phyloP scores from a whole-genome alignment of 2,113 vertebrate genomes.

The Smithornis capensis region DNA sequence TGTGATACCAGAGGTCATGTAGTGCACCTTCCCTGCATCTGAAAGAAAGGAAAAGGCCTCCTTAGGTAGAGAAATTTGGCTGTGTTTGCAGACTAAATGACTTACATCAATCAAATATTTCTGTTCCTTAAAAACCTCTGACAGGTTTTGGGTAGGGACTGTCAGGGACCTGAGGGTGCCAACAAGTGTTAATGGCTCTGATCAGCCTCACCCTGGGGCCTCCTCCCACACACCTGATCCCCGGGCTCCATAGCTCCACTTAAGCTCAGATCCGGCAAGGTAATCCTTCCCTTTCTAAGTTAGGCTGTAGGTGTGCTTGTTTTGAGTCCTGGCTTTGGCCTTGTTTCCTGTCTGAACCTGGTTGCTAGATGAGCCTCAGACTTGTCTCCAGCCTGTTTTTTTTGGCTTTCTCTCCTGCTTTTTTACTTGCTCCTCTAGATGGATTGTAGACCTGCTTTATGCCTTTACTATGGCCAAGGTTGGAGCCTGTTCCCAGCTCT shows the following conservation, averaged over 20 bases:
- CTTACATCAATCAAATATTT: neutral
- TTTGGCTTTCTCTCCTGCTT: fast-evolving
- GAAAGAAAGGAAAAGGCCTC: neutral
- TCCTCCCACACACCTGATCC: neutral
- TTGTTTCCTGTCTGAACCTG: fast-evolving
- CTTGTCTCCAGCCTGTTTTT: fast-evolving
- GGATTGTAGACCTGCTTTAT: fast-evolving
- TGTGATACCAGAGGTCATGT: neutral
- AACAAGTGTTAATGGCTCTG: neutral
- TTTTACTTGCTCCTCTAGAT: fast-evolving
- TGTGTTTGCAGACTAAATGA: neutral
- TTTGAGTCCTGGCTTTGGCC: fast-evolving
- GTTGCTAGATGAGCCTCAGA: fast-evolving
- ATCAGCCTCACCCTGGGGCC: neutral
- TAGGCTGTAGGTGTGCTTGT: fast-evolving
- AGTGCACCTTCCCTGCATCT: neutral
- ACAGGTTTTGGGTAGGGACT: fast-evolving
- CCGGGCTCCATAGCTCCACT: neutral
- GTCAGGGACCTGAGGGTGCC: neutral
- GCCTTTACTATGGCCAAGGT: fast-evolving
- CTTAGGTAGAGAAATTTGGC: neutral
- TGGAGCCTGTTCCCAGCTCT: neutral
- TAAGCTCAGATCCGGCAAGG: fast-evolving
- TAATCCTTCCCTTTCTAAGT: fast-evolving
- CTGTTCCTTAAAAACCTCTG: neutral